Evolutionary conservation across 2,797 vertebrate genomes (phyloP).

Genomic region (Podarcis siculus): DNA sequence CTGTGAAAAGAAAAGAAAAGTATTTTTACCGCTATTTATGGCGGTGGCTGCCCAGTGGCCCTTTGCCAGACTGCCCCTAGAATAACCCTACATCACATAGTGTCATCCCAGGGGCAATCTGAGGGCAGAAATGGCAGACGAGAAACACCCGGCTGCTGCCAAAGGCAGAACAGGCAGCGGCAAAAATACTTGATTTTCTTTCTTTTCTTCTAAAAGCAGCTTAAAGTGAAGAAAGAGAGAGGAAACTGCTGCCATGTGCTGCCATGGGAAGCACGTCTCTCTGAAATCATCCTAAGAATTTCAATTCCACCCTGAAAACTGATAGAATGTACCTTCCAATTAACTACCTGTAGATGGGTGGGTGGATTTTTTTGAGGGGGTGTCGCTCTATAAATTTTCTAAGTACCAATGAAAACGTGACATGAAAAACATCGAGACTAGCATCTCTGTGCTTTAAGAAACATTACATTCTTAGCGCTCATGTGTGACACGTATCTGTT

Average conservation of each 20-base stretch:
- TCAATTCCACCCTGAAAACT: neutral
- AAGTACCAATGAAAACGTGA: constrained; percentile 23
- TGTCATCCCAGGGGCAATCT: neutral
- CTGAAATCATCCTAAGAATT: neutral
- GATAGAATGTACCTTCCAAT: neutral
- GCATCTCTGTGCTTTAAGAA: constrained; percentile 38
- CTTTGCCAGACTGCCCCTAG: neutral
- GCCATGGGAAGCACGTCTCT: neutral
- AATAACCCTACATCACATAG: no score
- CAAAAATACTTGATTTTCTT: neutral
- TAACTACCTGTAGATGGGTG: no score
- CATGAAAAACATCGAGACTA: constrained; percentile 37
- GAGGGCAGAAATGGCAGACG: no score
- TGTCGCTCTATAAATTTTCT: constrained; percentile 37
- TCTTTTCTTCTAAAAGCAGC: no score
- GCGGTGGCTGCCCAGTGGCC: neutral
- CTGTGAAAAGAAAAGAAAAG: neutral
- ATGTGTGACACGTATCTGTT: neutral
- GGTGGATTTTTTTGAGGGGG: neutral
- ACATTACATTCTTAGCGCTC: neutral
- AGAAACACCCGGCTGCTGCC: neutral
- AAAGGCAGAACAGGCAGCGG: neutral
- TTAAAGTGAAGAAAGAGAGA: no score
- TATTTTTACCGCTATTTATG: neutral
- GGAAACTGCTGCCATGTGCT: neutral